Base-by-base conservation (phyloP, 1,140 invertebrate species). In the Paralvinella palmiformis region DNA sequence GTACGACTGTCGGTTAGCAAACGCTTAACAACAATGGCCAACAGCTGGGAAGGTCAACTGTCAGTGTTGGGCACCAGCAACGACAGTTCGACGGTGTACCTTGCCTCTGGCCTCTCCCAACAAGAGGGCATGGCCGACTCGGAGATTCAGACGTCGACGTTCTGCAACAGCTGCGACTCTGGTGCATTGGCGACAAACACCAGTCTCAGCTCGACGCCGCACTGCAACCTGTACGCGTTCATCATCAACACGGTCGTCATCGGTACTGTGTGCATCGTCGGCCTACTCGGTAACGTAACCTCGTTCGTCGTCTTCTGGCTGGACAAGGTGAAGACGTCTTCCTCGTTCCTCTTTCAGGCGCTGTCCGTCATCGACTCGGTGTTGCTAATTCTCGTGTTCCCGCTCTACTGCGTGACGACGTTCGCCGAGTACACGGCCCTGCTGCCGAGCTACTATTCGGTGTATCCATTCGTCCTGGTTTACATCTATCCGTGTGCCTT, bases 271-370 rank as follows among this genome's bases (percentile, higher is more conserved):
- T 57, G 60, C 41, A 20, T 67, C 36, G 13, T 67, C 17, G 64
- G 64, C 15, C 22, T 66, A 27, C n/a, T 66, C 29, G 64, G 59
- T 6, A 66, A 66, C 64, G 35, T 31, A 35, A 13, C 63, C 17
- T 29, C 59, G 4, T 66, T 31, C 50, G 20, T 55, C 24, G 59
- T 63, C 31, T 66, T 66, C 59, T 48, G 48, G 22, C 22, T 36
- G 5, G 58, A 62, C 32, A 62, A 66, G 7, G 52, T 62, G 20
- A 66, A 62, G 53, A 62, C 64, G 3, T 66, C 64, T 17, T 55
- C 64, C 33, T 36, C 58, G 24, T 62, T 66, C 48, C 59, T 66
- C 35, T 66, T 66, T 59, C 59, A 62, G 50, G 58, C 33, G n/a
- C 53, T 66, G 13, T 53, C 64, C 48, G 31, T 66, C 32, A 52